A percentile compares a stretch with the other conserved stretches of the same genome.
phyloP scores from a whole-genome alignment of 2,797 vertebrate species.

The Benthosema pterotum region DNA sequence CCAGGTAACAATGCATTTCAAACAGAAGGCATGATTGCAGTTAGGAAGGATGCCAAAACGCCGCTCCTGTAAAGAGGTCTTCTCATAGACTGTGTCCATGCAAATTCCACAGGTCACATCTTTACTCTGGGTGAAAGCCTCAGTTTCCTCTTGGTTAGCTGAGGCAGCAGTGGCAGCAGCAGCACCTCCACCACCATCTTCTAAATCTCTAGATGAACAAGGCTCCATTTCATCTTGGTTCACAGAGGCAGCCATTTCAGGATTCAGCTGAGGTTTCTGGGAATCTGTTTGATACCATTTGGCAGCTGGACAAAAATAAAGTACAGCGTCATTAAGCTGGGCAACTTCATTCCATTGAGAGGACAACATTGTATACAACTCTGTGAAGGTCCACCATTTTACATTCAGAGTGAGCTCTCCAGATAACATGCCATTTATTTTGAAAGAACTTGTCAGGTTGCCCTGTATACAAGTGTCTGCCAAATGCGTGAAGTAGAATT shows the following conservation, averaged over 20 bases:
- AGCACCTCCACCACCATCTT: constrained; percentile 28
- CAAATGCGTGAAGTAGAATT: too few relatives aligned
- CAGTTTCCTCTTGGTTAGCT: constrained; percentile 13
- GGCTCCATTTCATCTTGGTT: constrained; percentile 34
- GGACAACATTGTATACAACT: too few relatives aligned
- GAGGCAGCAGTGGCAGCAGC: constrained; percentile 42
- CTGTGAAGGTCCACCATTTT: too few relatives aligned
- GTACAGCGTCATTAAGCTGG: too few relatives aligned
- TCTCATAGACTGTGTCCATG: constrained; percentile 92
- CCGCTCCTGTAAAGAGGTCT: constrained; percentile 62
- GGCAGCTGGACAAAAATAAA: constrained; percentile 26
- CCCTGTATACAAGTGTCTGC: too few relatives aligned
- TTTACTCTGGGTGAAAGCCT: constrained; percentile 74
- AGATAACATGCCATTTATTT: too few relatives aligned
- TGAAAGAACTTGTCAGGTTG: too few relatives aligned
- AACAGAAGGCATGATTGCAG: constrained; percentile 87
- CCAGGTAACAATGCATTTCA: constrained; percentile 89
- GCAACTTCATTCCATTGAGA: too few relatives aligned
- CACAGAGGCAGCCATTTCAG: constrained; percentile 29
- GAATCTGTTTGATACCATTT: constrained; percentile 1
- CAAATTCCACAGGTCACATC: constrained; percentile 89
- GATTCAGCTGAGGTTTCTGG: constrained; percentile 1
- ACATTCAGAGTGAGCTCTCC: too few relatives aligned
- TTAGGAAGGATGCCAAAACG: constrained; percentile 90
- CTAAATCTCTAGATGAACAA: constrained; percentile 28